Evolutionary conservation across 92 coral and sea anemone genomes (phyloP).

Genomic region (Pocillopora grandis): DNA sequence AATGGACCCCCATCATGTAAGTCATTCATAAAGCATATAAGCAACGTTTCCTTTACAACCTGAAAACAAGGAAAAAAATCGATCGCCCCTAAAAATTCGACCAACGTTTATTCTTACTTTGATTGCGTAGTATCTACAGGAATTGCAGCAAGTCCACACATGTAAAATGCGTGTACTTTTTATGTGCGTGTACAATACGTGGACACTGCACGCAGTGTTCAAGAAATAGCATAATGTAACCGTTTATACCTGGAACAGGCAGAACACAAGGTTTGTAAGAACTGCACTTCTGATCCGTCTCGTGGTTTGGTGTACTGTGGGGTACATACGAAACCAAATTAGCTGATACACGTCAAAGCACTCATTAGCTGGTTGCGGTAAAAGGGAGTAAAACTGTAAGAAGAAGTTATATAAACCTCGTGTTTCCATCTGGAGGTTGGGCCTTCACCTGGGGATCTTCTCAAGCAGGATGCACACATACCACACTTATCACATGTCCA

Average conservation of each 20-base stretch:
- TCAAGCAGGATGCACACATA: constrained; percentile 97
- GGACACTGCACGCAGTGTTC: too few relatives aligned
- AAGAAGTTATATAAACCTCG: constrained; percentile 62
- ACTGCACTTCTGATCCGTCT: constrained; percentile 92
- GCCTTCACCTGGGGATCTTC: constrained; percentile 95
- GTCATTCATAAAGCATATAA: too few relatives aligned
- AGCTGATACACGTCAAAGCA: background rate
- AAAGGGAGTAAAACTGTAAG: too few relatives aligned
- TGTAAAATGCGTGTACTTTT: too few relatives aligned
- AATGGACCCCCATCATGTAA: too few relatives aligned
- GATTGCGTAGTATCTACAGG: too few relatives aligned
- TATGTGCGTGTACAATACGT: too few relatives aligned
- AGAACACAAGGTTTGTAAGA: constrained; percentile 92
- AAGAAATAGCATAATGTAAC: too few relatives aligned
- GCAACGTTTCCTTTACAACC: background rate
- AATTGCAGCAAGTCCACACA: too few relatives aligned
- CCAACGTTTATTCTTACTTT: background rate
- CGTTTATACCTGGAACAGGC: constrained; percentile 81
- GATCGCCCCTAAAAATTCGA: too few relatives aligned
- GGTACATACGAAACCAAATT: background rate
- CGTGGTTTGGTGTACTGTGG: constrained; percentile 88
- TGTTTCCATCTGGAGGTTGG: constrained; percentile 94
- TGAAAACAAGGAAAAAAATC: background rate
- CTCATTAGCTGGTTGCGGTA: background rate
- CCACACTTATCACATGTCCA: constrained; percentile 99